These are phyloP conservation scores for Tachysurus fulvidraco DNA, from an alignment of 2,113 vertebrate genomes.

Conservation along the genomic window DNA sequence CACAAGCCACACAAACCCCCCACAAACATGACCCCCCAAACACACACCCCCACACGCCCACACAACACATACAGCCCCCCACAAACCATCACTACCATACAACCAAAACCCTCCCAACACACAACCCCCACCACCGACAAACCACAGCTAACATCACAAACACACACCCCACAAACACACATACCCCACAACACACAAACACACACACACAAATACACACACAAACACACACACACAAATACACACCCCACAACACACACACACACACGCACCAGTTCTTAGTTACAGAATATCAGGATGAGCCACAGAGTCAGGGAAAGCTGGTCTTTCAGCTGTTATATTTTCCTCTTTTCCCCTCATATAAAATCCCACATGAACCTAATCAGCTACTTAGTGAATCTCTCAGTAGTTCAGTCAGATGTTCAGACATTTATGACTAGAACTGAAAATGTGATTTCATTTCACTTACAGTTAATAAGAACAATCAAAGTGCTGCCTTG, in stretches of 20 bases:
- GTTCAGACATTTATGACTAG: not conserved
- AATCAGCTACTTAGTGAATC: not conserved
- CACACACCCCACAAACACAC: too few relatives aligned
- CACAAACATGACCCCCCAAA: not conserved
- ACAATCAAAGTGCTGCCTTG: not conserved
- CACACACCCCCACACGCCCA: too few relatives aligned
- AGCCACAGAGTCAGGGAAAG: not conserved
- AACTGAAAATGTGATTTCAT: not conserved
- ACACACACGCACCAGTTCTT: not conserved
- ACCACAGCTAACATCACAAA: too few relatives aligned
- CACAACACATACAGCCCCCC: too few relatives aligned
- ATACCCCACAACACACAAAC: too few relatives aligned
- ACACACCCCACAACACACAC: not conserved
- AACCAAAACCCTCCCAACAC: too few relatives aligned
- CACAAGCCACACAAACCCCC: not conserved
- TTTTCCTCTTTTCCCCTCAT: not conserved
- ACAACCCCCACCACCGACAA: too few relatives aligned
- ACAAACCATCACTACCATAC: too few relatives aligned
- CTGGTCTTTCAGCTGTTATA: not conserved
- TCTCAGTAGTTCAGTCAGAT: not conserved
- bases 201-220: too few relatives aligned
- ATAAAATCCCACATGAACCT: not conserved
- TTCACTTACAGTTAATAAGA: not conserved
- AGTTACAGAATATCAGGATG: not conserved
- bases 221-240: not conserved